Base-by-base conservation (phyloP, 1,140 invertebrate genomes). In the Macrostomum lignano region DNA sequence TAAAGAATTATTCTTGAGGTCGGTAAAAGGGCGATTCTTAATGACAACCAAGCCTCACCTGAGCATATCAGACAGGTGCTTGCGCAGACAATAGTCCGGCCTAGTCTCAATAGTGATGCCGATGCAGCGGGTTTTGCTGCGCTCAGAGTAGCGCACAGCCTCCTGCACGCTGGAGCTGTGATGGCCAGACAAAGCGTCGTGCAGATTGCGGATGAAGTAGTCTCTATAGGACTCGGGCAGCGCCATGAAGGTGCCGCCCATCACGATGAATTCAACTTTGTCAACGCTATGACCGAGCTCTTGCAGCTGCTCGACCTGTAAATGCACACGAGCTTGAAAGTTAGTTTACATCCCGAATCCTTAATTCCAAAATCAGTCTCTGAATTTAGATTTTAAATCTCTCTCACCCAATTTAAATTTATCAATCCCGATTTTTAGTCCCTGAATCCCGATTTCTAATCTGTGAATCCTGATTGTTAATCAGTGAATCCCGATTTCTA, bases 221-320 rank as follows among this genome's bases (percentile, higher is more conserved):
- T 98, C 86, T 34, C 86, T 40, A 54, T 98, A 98, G 44, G 91
- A 81, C 47, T 91, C 81, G 1, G 81, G 68, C 6, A 98, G 58
- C 35, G 77, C 75, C 91, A 98, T 98, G 52, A 98, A 98, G 15
- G 91, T 98, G 17, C 91, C 88, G 21, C 86, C 91, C 91, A 98
- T 98, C 0, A 98, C 76, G 48, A 98, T 98, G 56, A 94, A 98
- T 61, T 98, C 91, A 1, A 96, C 81, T 63, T 98, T 98, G 58
- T 98, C 91, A 1, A 96, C 82, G 55, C 68, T 79, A 48, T 98
- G 91, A 0, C 91, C 91, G 15, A 96, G 59, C 54, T 93, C 81
- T 50, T 81, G 74, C 21, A 98, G 55, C 67, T 77, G 44, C 15
- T 33, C 32, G 4, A 33, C n/a, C n/a, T n/a, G n/a, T n/a, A n/a